Percentiles rank a stretch among this genome's conserved stretches.
Conservation (phyloP, 2,888 invertebrate genomes). For the Latrodectus elegans region DNA sequence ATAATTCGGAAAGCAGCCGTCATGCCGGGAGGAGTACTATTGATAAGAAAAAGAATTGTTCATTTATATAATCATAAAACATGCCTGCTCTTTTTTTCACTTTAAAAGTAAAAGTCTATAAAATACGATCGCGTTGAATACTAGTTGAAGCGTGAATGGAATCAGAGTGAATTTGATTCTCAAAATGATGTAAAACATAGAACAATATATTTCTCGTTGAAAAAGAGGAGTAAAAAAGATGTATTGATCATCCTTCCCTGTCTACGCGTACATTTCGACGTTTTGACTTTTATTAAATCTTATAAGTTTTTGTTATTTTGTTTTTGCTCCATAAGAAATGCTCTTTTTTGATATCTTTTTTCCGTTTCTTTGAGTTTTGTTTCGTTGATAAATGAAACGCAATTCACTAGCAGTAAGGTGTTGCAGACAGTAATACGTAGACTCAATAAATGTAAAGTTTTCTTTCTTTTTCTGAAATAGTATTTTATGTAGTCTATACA, state of each 20-base stretch:
- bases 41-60: slow-evolving; percentile 27
- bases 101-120: slow-evolving; percentile 25
- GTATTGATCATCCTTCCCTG: slow-evolving; percentile 19
- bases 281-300: slow-evolving; percentile 59
- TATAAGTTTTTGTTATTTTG: slow-evolving; percentile 29
- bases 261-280: slow-evolving; percentile 11
- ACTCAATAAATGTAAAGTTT: no score
- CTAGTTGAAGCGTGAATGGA: slow-evolving; percentile 6
- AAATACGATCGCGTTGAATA: background rate
- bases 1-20: slow-evolving; percentile 34
- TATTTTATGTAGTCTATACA: no score
- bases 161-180: slow-evolving; percentile 29
- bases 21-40: background rate
- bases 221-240: background rate
- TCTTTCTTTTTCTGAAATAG: no score
- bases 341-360: slow-evolving; percentile 13
- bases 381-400: no score
- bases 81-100: slow-evolving; percentile 6
- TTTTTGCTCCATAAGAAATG: background rate
- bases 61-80: slow-evolving; percentile 42
- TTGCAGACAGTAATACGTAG: no score
- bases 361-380: background rate
- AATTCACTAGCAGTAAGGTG: no score
- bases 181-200: slow-evolving; percentile 23
- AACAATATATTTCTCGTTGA: slow-evolving; percentile 12